These are phyloP conservation scores for Pogonocichla stellata DNA, from an alignment of 2,113 vertebrate genomes.

Conservation along the genomic window DNA sequence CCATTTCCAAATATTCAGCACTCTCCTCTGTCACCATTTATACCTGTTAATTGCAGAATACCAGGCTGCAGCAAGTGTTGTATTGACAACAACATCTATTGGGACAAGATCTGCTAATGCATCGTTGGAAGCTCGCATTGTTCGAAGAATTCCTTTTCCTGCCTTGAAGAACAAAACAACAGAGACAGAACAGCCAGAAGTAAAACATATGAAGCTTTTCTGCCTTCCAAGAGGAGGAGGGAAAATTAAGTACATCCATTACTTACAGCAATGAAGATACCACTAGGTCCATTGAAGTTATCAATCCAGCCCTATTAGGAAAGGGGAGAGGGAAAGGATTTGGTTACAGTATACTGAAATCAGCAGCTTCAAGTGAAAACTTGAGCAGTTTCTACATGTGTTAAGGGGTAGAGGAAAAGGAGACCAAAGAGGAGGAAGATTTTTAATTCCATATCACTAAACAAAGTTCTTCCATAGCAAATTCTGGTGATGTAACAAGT, in stretches of 20 bases:
- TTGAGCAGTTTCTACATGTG: background rate
- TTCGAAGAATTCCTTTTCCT: conserved; percentile 97
- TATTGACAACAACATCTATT: conserved; percentile 94
- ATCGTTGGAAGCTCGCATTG: conserved; percentile 93
- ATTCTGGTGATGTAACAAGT: background rate
- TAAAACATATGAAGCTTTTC: conserved; percentile 26
- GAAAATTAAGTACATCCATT: background rate
- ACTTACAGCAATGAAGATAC: conserved; percentile 97
- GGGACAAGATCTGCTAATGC: conserved; percentile 96
- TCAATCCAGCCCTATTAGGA: conserved; percentile 94
- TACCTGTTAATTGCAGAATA: conserved; percentile 91
- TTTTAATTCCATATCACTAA: background rate
- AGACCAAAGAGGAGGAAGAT: background rate
- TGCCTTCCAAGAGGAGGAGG: background rate
- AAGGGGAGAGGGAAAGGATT: background rate
- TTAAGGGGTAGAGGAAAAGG: background rate
- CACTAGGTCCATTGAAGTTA: conserved; percentile 98
- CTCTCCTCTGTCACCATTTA: conserved; percentile 69
- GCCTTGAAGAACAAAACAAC: conserved; percentile 80
- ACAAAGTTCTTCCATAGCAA: background rate
- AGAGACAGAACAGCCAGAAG: conserved; percentile 36
- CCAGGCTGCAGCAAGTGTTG: conserved; percentile 92
- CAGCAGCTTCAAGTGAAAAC: background rate
- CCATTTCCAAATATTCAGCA: background rate
- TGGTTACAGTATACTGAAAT: background rate